phyloP scores from a whole-genome alignment of 2,113 vertebrate species.

The Okapia johnstoni region DNA sequence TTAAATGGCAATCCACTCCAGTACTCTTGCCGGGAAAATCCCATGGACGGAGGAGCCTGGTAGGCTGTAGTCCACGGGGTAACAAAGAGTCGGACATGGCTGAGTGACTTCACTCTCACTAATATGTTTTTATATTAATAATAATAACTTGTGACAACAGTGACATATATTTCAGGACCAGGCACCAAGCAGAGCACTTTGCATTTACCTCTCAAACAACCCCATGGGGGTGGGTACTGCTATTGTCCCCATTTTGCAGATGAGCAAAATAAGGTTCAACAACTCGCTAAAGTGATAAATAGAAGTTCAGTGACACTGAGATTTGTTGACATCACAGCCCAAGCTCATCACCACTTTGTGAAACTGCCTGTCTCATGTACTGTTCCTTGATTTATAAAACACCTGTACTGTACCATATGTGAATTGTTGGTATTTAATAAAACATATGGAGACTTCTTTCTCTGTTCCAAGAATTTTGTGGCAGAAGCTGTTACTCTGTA shows the following conservation, averaged over 20 bases:
- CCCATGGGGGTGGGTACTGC: neutral
- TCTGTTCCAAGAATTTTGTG: neutral
- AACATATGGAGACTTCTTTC: neutral
- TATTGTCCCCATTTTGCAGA: neutral
- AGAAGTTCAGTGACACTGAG: too few relatives aligned
- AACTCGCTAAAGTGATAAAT: neutral
- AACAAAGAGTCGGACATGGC: neutral
- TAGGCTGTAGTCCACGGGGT: neutral
- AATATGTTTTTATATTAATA: neutral
- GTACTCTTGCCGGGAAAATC: neutral
- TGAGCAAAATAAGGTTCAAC: neutral
- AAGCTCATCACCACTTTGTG: neutral
- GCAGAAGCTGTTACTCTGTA: neutral
- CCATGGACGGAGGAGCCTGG: neutral
- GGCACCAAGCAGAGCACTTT: neutral
- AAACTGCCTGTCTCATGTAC: neutral
- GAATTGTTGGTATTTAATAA: constrained; percentile 17
- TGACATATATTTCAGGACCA: neutral
- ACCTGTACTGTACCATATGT: neutral
- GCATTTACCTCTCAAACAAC: neutral
- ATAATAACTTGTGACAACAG: neutral
- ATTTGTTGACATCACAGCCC: neutral
- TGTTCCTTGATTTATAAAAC: neutral
- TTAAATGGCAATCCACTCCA: neutral
- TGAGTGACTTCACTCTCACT: neutral